A percentile compares a stretch with the other conserved stretches of the same genome.
phyloP scores from a whole-genome alignment of 2,797 vertebrate genomes.

The Platyrinchus mystaceus region DNA sequence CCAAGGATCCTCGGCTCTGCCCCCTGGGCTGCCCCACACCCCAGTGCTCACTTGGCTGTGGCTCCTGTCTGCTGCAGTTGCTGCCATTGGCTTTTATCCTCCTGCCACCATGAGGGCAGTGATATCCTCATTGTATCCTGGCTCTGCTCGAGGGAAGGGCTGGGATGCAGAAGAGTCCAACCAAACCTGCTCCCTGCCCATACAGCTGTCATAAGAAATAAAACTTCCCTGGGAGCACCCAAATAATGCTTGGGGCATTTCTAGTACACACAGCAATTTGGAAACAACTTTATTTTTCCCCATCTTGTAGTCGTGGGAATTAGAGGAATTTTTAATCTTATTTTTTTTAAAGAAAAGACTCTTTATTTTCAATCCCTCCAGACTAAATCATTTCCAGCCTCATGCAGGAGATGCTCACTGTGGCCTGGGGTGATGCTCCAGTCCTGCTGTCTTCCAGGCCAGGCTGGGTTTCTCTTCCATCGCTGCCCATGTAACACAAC shows the following conservation, averaged over 20 bases:
- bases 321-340: neutral
- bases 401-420: neutral
- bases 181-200: neutral
- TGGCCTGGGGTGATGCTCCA: neutral
- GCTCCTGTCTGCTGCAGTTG: neutral
- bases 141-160: neutral
- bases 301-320: neutral
- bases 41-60: accelerated
- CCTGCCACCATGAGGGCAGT: neutral
- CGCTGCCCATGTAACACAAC: neutral
- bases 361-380: neutral
- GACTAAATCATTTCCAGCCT: neutral
- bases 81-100: neutral
- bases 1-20: neutral
- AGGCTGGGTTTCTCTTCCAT: neutral
- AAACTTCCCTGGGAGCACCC: neutral
- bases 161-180: neutral
- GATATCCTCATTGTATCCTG: neutral
- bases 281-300: neutral
- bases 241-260: neutral
- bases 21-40: neutral
- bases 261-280: neutral
- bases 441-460: accelerated
- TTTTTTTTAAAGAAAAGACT: neutral
- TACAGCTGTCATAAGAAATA: neutral